phyloP scores from a whole-genome alignment of 1,140 invertebrate species.

The Amphibalanus amphitrite region DNA sequence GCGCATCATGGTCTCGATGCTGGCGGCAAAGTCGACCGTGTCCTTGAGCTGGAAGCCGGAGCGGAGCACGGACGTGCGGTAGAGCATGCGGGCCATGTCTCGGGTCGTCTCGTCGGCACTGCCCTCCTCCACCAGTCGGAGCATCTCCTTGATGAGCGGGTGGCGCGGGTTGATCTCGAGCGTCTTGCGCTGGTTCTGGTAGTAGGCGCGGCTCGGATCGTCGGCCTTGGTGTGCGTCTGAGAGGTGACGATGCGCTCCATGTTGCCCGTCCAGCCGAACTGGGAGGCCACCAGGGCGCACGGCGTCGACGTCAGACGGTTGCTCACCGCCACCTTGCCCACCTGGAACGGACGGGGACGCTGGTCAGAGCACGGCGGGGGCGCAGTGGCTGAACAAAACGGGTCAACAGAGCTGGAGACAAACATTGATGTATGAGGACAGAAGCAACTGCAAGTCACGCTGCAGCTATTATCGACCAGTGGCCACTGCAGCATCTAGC shows the following conservation, averaged over 20 bases:
- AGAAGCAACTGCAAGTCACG: too few species aligned
- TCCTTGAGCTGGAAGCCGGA: constrained; percentile 80
- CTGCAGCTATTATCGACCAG: too few species aligned
- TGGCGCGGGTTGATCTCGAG: constrained; percentile 95
- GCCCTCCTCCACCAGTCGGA: constrained; percentile 62
- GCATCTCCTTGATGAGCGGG: constrained; percentile 80
- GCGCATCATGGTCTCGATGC: constrained; percentile 70
- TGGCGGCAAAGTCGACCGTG: constrained; percentile 64
- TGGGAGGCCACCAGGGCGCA: constrained; percentile 44
- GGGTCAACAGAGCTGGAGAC: too few species aligned
- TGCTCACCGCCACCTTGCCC: constrained; percentile 41
- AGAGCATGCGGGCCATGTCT: constrained; percentile 79
- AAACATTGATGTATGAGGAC: too few species aligned
- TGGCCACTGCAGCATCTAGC: too few species aligned
- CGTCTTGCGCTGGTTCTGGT: constrained; percentile 91
- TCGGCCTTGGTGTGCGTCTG: constrained; percentile 48
- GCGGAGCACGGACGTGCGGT: constrained; percentile 77
- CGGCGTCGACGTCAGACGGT: constrained; percentile 41
- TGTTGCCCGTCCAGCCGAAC: constrained; percentile 53
- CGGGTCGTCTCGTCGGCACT: constrained; percentile 55
- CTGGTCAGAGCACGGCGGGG: too few species aligned
- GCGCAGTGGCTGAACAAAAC: too few species aligned
- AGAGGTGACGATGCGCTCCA: constrained; percentile 47
- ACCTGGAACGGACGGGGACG: constrained; percentile 25
- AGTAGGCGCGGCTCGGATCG: constrained; percentile 48